Conservation (phyloP, 2,797 vertebrate genomes). For the Geotrypetes seraphini region DNA sequence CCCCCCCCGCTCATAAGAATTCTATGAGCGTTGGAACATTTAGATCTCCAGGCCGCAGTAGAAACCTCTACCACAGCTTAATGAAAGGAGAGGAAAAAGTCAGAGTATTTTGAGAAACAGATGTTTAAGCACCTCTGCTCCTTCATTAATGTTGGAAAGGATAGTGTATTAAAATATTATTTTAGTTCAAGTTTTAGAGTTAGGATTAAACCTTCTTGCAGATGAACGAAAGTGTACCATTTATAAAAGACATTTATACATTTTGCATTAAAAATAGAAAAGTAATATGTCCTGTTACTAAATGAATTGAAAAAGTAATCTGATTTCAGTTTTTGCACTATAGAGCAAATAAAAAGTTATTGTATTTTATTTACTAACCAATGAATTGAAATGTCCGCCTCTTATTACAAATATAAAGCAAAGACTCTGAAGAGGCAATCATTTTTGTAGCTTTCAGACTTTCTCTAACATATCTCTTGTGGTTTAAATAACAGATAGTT, state of each 20-base stretch:
- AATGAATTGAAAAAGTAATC: constrained; percentile 59
- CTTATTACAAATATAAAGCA: constrained; percentile 88
- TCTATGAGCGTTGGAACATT: no score
- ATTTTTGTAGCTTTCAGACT: constrained; percentile 84
- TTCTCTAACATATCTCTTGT: constrained; percentile 81
- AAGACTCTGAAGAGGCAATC: constrained; percentile 87
- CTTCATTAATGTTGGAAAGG: constrained; percentile 29
- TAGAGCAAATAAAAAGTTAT: constrained; percentile 58
- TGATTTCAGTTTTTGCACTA: constrained; percentile 53
- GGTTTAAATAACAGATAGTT: constrained; percentile 86
- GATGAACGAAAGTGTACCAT: constrained; percentile 25
- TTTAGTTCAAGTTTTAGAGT: constrained; percentile 35
- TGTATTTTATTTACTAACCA: constrained; percentile 79
- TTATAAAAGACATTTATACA: constrained; percentile 33
- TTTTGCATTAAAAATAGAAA: constrained; percentile 35
- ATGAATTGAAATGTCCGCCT: constrained; percentile 87
- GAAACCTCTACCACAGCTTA: no score
- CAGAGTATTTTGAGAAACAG: constrained; percentile 16
- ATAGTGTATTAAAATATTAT: constrained; percentile 28
- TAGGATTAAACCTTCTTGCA: constrained; percentile 33
- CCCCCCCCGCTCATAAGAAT: no score
- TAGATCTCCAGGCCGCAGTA: no score
- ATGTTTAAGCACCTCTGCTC: constrained; percentile 15
- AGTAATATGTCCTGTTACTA: constrained; percentile 47
- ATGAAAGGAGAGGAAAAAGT: no score